Percentiles rank a stretch among this genome's conserved stretches.
phyloP scores from a whole-genome alignment of 1,140 invertebrate species.

The Drosophila tristis region DNA sequence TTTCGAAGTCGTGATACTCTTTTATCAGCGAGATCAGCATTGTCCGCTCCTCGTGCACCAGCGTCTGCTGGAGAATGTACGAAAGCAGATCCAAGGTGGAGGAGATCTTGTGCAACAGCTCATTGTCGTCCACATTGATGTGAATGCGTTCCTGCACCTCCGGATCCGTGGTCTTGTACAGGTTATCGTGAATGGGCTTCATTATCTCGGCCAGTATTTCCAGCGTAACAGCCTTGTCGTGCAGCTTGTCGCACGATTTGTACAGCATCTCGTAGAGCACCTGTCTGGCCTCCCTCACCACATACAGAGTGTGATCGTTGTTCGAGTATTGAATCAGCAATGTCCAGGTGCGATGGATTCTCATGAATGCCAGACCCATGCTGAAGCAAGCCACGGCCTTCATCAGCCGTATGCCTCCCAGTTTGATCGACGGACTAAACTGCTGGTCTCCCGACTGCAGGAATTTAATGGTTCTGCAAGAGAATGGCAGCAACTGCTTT shows the following conservation, averaged over 20 bases:
- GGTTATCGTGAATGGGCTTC: conserved; percentile 85
- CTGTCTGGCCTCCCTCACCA: conserved; percentile 86
- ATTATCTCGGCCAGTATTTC: conserved; percentile 85
- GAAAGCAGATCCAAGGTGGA: conserved; percentile 85
- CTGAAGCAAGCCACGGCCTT: conserved; percentile 85
- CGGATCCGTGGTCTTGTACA: conserved; percentile 43
- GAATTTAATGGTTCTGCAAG: conserved; percentile 48
- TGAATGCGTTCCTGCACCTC: conserved; percentile 52
- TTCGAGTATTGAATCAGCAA: conserved; percentile 86
- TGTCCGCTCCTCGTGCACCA: conserved; percentile 68
- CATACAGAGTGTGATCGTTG: conserved; percentile 87
- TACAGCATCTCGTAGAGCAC: conserved; percentile 86
- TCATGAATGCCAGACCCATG: conserved; percentile 86
- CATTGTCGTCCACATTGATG: conserved; percentile 84
- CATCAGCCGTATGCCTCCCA: conserved; percentile 87
- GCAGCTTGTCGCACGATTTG: conserved; percentile 84
- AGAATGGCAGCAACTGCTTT: background rate
- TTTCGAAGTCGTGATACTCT: conserved; percentile 65
- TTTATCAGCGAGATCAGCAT: conserved; percentile 62
- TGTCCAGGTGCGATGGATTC: conserved; percentile 85
- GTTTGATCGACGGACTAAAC: conserved; percentile 86
- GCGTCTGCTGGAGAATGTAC: conserved; percentile 77
- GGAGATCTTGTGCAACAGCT: conserved; percentile 85
- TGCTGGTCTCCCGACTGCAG: conserved; percentile 43
- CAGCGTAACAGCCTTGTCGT: conserved; percentile 84